Evolutionary conservation across 2,113 vertebrate genomes (phyloP).

Genomic region (Orcinus orca): DNA sequence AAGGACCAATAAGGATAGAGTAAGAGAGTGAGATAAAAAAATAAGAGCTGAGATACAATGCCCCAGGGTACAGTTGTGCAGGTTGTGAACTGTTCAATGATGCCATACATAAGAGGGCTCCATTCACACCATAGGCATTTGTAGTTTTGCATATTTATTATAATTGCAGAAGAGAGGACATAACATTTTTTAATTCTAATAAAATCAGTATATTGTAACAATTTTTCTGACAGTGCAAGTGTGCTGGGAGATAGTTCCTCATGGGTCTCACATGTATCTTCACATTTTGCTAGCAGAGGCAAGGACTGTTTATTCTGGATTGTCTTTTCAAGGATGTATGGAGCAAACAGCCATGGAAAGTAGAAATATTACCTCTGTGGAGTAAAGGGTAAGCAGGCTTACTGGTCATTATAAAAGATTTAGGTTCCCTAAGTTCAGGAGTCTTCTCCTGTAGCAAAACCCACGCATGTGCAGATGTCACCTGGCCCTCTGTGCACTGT

Average conservation of each 20-base stretch:
- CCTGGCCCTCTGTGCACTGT: neutral
- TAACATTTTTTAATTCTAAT: neutral
- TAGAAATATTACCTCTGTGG: neutral
- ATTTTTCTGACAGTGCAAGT: neutral
- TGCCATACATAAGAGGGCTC: neutral
- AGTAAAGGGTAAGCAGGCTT: neutral
- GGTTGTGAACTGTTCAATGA: neutral
- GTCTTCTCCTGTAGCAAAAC: neutral
- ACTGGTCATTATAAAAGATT: neutral
- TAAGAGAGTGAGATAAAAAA: neutral
- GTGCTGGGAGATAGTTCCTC: neutral
- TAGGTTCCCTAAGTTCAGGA: neutral
- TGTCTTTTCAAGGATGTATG: neutral
- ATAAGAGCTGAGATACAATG: neutral
- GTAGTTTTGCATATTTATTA: neutral
- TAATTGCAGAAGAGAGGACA: neutral
- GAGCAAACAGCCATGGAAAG: neutral
- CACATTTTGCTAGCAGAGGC: neutral
- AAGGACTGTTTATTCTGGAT: neutral
- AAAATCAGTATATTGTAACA: neutral
- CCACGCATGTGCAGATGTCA: neutral
- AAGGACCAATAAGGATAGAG: neutral
- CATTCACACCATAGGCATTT: neutral
- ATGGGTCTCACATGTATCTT: neutral
- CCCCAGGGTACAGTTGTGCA: neutral